phyloP scores from a whole-genome alignment of 1,140 invertebrate species.

The Wiebesia pumilae region DNA sequence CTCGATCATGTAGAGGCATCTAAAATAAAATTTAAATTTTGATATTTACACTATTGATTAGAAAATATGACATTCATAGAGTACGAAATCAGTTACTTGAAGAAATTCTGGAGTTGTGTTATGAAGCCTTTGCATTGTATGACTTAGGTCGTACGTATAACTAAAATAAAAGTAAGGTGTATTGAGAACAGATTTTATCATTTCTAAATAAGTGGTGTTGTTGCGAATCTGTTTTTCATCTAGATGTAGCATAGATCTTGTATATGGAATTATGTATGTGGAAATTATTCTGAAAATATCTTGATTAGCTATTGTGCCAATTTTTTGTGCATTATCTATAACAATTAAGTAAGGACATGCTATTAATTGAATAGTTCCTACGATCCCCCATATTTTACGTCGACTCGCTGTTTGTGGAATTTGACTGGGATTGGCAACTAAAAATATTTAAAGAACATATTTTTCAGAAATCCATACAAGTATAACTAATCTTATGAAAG shows the following conservation, averaged over 20 bases:
- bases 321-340: conserved; percentile 88
- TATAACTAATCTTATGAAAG: neutral
- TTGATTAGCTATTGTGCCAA: conserved; percentile 91
- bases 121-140: conserved; percentile 91
- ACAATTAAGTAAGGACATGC: conserved; percentile 93
- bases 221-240: conserved; percentile 86
- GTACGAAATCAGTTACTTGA: conserved; percentile 70
- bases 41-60: neutral
- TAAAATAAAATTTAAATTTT: conserved; percentile 62
- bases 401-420: conserved; percentile 80
- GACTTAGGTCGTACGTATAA: conserved; percentile 94
- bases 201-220: conserved; percentile 86
- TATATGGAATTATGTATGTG: conserved; percentile 91
- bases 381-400: conserved; percentile 89
- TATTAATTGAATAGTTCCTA: conserved; percentile 90
- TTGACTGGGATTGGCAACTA: conserved; percentile 76
- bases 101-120: conserved; percentile 91
- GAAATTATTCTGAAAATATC: conserved; percentile 89
- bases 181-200: conserved; percentile 86
- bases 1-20: conserved; percentile 83
- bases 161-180: conserved; percentile 94
- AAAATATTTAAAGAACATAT: conserved; percentile 35
- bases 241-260: conserved; percentile 88
- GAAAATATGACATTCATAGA: neutral
- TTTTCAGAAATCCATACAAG: neutral